phyloP scores from a whole-genome alignment of 2,113 vertebrate genomes.

The Synchiropus splendidus region DNA sequence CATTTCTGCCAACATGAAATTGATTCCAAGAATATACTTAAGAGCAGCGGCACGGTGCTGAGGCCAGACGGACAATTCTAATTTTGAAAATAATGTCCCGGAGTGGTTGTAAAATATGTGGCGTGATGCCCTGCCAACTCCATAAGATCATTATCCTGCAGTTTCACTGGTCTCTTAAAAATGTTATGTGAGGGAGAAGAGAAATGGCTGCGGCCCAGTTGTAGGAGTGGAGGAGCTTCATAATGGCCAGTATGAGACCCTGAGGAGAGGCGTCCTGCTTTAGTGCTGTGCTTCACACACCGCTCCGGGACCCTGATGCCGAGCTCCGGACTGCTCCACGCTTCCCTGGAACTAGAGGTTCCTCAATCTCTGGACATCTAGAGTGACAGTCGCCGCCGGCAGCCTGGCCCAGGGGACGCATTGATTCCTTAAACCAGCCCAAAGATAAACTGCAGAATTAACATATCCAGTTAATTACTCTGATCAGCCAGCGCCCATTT shows the following conservation, averaged over 20 bases:
- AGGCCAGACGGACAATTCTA: conserved; percentile 14
- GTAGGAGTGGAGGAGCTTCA: conserved; percentile 39
- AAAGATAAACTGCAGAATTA: conserved; percentile 52
- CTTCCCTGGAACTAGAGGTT: conserved; percentile 17
- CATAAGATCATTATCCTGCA: conserved; percentile 47
- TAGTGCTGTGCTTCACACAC: conserved; percentile 34
- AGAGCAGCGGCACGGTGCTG: too few species aligned
- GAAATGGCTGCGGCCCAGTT: conserved; percentile 30
- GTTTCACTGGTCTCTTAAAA: conserved; percentile 50
- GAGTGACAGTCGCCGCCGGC: conserved; percentile 27
- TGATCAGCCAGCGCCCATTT: conserved; percentile 49
- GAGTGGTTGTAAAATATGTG: conserved; percentile 12
- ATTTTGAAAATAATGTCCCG: conserved; percentile 20
- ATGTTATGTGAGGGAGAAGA: conserved; percentile 31
- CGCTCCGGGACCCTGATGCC: conserved; percentile 20
- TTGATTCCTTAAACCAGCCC: conserved; percentile 39
- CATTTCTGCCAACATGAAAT: too few species aligned
- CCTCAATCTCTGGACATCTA: conserved; percentile 31
- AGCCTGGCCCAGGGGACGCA: conserved; percentile 26
- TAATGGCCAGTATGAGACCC: conserved; percentile 31
- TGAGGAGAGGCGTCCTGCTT: conserved; percentile 29
- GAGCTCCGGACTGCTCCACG: conserved; percentile 38
- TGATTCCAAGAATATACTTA: too few species aligned
- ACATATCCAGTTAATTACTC: conserved; percentile 57
- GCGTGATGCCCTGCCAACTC: conserved; percentile 29